Base-by-base conservation (phyloP, 2,888 invertebrate species). In the Pachydiplax longipennis region DNA sequence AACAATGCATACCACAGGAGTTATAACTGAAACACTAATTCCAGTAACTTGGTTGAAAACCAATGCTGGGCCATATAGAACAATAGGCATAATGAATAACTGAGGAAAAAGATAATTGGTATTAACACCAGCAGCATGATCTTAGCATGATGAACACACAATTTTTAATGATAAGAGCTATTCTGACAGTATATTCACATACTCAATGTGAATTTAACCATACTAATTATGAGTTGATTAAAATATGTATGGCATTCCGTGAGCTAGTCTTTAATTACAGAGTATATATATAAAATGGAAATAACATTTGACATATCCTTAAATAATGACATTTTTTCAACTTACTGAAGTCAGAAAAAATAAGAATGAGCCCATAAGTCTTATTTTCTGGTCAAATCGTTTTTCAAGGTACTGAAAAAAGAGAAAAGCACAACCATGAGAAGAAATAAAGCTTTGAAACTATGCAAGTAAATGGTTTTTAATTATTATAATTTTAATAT, bases 1-100 rank as follows among this genome's bases (percentile, higher is more conserved):
- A n/a, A 98, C 97, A 80, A 97, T 94, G 93, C 97, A 97, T 2
- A 98, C 97, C 37, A 97, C 95, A 0, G 97, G 96, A 18, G 97
- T 97, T 44, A 97, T 96, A 92, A 97, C 94, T 94, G 98, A 97
- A 48, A 98, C 95, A 92, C 97, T 96, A 91, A 97, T 95, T 48
- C 98, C 98, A 90, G 98, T 97, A 90, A 98, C 98, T 97, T 95
- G 92, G 95, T 95, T 92, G 92, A 80, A 91, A 92, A 90, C 83
- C 35, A 83, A 35, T 18, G 83, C 83, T 15, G 83, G 83, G 22
- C 35, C 13, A 8, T 83, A 83, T 6, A 83, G 35, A 35, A 83
- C 83, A 58, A 83, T 83, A 4, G 83, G 83, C 35, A 83, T 22
- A 35, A 58, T 35, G 31, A 83, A 22, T 22, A 83, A 58, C 83